Evolutionary conservation across 2,888 invertebrate genomes (phyloP).

Genomic region (Diloba caeruleocephala): DNA sequence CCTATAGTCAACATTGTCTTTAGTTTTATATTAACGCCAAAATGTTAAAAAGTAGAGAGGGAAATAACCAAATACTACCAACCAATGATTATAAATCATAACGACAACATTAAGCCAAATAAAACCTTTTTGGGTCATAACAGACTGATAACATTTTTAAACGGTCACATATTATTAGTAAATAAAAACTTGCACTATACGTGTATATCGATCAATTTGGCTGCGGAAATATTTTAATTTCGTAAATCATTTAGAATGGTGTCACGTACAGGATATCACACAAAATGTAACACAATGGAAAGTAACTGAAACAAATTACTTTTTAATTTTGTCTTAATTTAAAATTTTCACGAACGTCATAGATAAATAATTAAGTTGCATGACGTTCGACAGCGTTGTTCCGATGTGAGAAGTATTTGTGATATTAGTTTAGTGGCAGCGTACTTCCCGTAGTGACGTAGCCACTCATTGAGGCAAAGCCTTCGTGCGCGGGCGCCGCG

Average conservation of each 20-base stretch:
- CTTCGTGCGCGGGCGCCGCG: conserved; percentile 74
- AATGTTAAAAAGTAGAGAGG: too few species aligned
- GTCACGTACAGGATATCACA: conserved; percentile 37
- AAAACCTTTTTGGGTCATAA: conserved; percentile 23
- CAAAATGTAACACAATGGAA: conserved; percentile 31
- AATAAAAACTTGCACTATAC: conserved; percentile 34
- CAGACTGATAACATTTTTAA: conserved; percentile 14
- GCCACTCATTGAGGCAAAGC: conserved; percentile 81
- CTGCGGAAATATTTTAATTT: conserved; percentile 33
- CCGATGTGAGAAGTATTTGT: conserved; percentile 73
- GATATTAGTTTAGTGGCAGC: conserved; percentile 78
- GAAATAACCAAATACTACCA: neutral
- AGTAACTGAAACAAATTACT: conserved; percentile 44
- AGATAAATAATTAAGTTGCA: conserved; percentile 68
- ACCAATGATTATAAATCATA: neutral
- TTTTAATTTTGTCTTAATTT: conserved; percentile 61
- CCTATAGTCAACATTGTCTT: too few species aligned
- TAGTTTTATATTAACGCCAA: too few species aligned
- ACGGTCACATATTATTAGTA: conserved; percentile 11
- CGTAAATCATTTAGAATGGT: conserved; percentile 24
- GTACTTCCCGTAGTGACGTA: conserved; percentile 87
- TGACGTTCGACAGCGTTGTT: conserved; percentile 69
- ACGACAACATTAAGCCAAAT: conserved; percentile 15
- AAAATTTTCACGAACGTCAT: conserved; percentile 65
- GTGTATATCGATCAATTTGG: conserved; percentile 13